Evolutionary conservation across 2,797 vertebrate species (phyloP), one percentile per base, ranked within the genome.

Genomic region (Trachops cirrhosus): DNA sequence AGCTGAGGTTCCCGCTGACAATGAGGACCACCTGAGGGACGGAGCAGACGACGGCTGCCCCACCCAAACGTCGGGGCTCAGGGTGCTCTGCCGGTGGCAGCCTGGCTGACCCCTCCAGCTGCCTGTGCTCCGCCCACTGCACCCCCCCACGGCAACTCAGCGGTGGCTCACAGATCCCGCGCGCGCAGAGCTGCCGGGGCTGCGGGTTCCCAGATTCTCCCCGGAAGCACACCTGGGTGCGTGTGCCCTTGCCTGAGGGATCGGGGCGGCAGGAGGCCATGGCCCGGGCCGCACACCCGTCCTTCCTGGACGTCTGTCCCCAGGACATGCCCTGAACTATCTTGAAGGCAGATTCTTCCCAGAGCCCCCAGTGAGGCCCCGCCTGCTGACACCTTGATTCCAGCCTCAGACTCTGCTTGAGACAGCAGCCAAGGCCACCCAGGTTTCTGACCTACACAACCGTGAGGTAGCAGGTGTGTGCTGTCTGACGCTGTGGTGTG

Each of bases 1-100:
- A 99, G 96, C 99, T 99, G 96, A 99, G 98, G 98, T 99, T 99
- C 57, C 99, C 99, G 0, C 99, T 99, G 5, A 99, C 1, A 67
- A 99, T 99, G 87, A 99, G 98, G 64, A 98, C 97, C n/a, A 98
- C 98, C 99, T 99, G 52, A 0, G 0, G 19, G 48, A 84, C 2
- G 0, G 4, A n/a, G 89, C 9, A 19, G 75, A 48, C 41, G 71
- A 62, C 22, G 19, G n/a, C 10, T 24, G 22, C 2, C 39, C 32
- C 16, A 48, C 48, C 48, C 46, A 6, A 77, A 34, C 34, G 32
- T 29, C 2, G 8, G 21, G 34, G 50, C 50, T 34, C 2, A 21
- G 44, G 80, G 10, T 21, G 41, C 48, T 6, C 14, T 26, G 62
- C 3, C 2, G 21, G 62, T 16, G 14, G 44, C n/a, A 68, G 59